Evolutionary conservation across 2,113 vertebrate species (phyloP).

Genomic region (Gyps fulvus): DNA sequence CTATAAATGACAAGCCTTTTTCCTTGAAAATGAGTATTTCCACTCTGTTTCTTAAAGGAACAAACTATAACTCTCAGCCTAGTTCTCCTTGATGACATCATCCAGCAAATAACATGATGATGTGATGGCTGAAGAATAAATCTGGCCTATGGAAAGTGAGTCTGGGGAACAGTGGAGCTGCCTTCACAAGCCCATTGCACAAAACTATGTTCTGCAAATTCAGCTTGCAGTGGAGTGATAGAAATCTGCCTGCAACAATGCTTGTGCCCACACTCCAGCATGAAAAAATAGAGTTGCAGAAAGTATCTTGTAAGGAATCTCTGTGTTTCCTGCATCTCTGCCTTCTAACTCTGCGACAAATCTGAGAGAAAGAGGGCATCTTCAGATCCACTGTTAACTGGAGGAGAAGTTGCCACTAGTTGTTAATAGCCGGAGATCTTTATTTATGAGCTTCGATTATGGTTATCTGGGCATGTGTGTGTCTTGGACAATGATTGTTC

Average conservation of each 20-base stretch:
- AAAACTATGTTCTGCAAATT: not conserved
- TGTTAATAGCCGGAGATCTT: not conserved
- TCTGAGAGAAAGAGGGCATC: not conserved
- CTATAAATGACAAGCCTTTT: not conserved
- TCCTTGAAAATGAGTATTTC: not conserved
- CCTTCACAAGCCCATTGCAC: not conserved
- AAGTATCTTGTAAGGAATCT: not conserved
- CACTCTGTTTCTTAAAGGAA: not conserved
- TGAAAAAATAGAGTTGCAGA: not conserved
- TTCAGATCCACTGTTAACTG: not conserved
- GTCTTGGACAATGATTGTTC: not conserved
- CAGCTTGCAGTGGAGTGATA: not conserved
- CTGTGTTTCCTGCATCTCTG: not conserved
- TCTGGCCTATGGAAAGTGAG: not conserved
- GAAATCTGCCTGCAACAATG: not conserved
- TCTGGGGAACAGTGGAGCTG: not conserved
- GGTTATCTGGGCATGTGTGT: not conserved
- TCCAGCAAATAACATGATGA: not conserved
- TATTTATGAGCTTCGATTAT: not conserved
- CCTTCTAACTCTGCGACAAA: not conserved
- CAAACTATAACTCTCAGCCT: not conserved
- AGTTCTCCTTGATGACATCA: not conserved
- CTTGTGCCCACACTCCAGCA: not conserved
- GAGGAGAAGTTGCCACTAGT: not conserved
- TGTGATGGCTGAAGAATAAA: not conserved